Evolutionary conservation across 2,797 vertebrate genomes (phyloP).

Genomic region (Liparis tanakae): DNA sequence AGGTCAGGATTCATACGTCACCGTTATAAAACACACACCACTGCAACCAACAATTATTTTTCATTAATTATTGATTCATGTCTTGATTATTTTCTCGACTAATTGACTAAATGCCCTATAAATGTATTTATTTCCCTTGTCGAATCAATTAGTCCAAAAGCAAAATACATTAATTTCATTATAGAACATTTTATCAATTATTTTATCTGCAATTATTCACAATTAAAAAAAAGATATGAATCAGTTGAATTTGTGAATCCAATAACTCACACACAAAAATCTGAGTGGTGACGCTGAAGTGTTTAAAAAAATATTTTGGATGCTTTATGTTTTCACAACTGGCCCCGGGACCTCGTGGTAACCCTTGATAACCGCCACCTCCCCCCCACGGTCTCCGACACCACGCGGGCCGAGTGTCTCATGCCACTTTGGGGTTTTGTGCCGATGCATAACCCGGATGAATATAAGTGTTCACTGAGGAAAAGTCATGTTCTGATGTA

Average conservation of each 20-base stretch:
- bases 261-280: no score
- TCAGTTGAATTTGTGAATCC: not conserved
- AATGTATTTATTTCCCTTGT: not conserved
- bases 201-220: not conserved
- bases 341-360: conserved; percentile 43
- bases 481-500: conserved; percentile 92
- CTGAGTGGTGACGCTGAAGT: not conserved
- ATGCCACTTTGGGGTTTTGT: conserved; percentile 76
- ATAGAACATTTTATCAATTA: no score
- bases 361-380: conserved; percentile 42
- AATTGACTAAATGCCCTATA: not conserved
- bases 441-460: conserved; percentile 84
- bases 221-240: not conserved
- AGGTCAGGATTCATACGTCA: not conserved
- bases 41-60: not conserved
- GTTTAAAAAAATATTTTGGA: conserved; percentile 8
- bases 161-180: not conserved
- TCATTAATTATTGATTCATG: not conserved
- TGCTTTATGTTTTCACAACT: not conserved
- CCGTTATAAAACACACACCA: not conserved
- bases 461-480: conserved; percentile 83
- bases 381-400: conserved; percentile 2
- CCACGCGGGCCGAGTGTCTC: conserved; percentile 61
- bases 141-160: not conserved
- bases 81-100: not conserved